Conservation (phyloP, 1,140 invertebrate genomes). For the Ladona fulva region DNA sequence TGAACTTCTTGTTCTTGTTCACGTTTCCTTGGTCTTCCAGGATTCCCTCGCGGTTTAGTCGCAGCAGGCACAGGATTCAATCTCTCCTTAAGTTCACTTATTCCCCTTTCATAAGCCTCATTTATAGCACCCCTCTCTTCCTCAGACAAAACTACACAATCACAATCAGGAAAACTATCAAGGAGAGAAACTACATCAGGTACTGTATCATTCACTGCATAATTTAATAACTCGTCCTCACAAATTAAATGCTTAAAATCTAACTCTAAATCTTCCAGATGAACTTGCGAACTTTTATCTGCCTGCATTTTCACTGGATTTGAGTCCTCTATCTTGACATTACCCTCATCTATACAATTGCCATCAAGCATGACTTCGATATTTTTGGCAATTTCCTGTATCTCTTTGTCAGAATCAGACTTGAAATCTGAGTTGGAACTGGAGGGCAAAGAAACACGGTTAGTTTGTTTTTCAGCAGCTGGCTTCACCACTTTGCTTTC, state of each 20-base stretch:
- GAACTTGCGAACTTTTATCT: background rate
- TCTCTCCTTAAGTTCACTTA: background rate
- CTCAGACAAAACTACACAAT: background rate
- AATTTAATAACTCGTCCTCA: background rate
- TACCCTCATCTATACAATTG: background rate
- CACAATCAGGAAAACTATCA: constrained; percentile 1
- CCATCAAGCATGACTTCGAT: constrained; percentile 34
- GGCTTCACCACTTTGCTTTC: constrained; percentile 21
- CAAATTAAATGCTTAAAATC: background rate
- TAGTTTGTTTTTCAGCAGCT: constrained; percentile 28
- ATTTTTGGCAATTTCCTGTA: constrained; percentile 32
- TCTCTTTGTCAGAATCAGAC: constrained; percentile 31
- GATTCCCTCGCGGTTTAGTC: background rate
- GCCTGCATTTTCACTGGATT: background rate
- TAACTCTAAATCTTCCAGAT: background rate
- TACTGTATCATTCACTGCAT: background rate
- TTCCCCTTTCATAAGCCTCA: background rate
- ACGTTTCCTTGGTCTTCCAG: background rate
- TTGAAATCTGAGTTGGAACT: constrained; percentile 21
- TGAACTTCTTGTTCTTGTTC: background rate
- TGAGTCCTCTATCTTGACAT: background rate
- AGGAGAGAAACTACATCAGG: constrained; percentile 4
- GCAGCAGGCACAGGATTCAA: background rate
- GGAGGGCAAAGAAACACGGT: constrained; percentile 21
- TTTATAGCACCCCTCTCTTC: background rate